Percentiles rank a stretch among this genome's conserved stretches.
These are phyloP conservation scores for Eristalis arbustorum DNA, from an alignment of 2,888 invertebrate genomes.

Conservation along the genomic window DNA sequence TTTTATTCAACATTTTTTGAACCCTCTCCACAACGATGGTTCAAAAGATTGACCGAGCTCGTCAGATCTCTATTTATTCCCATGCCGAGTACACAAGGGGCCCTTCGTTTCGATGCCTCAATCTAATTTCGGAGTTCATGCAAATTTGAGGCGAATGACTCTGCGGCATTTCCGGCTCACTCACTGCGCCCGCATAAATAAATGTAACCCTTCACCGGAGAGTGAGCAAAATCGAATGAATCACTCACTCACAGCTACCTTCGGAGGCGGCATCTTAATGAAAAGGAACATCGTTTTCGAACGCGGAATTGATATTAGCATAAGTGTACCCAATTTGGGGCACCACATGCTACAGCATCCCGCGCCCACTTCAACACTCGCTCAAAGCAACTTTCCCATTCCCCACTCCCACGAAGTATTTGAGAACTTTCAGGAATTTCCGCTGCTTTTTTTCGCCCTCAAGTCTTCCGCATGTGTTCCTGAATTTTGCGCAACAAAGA, in stretches of 20 bases:
- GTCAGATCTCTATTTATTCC: no score
- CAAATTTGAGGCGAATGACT: no score
- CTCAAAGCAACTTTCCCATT: not conserved
- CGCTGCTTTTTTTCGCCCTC: not conserved
- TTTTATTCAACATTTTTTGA: no score
- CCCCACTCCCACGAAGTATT: not conserved
- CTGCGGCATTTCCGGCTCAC: no score
- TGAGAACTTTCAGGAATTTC: not conserved
- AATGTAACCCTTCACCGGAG: not conserved
- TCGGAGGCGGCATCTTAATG: not conserved
- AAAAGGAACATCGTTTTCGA: not conserved
- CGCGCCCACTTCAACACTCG: not conserved
- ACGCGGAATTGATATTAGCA: not conserved
- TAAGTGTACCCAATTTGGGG: not conserved
- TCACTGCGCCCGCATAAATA: not conserved
- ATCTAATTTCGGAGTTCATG: no score
- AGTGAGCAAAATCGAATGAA: not conserved
- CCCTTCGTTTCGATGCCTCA: no score
- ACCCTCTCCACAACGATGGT: no score
- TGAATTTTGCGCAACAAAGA: constrained; percentile 8
- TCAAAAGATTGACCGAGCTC: no score
- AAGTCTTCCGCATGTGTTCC: not conserved
- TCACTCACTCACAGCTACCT: not conserved
- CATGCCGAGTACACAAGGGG: no score
- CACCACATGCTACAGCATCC: not conserved